Percentiles rank a stretch among this genome's conserved stretches.
Evolutionary conservation across 2,797 vertebrate genomes (phyloP).

Genomic region (Sebastes miniatus): DNA sequence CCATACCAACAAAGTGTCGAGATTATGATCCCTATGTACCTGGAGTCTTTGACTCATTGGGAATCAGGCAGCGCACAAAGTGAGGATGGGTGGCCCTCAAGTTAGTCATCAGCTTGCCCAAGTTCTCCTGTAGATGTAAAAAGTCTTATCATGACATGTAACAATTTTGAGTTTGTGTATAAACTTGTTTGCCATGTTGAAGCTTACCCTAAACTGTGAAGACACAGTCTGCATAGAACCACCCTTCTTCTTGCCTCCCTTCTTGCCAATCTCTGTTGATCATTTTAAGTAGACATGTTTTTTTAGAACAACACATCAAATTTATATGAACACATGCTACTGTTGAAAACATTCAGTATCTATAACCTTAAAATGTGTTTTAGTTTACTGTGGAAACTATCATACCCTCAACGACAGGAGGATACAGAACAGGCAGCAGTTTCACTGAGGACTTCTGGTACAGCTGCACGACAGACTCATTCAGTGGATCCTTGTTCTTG

Average conservation of each 20-base stretch:
- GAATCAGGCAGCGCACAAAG: slow-evolving; percentile 92
- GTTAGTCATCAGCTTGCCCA: slow-evolving; percentile 91
- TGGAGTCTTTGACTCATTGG: slow-evolving; percentile 92
- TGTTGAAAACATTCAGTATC: neutral
- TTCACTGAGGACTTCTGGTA: slow-evolving; percentile 87
- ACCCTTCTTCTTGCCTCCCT: too few relatives aligned
- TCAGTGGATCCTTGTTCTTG: slow-evolving; percentile 94
- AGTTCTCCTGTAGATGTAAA: slow-evolving; percentile 85
- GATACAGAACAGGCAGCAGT: slow-evolving; percentile 81
- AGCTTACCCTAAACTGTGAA: slow-evolving; percentile 8
- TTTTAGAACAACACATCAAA: neutral
- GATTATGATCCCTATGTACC: slow-evolving; percentile 71
- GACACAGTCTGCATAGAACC: too few relatives aligned
- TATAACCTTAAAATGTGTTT: neutral
- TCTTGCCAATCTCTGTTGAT: neutral
- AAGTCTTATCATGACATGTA: too few relatives aligned
- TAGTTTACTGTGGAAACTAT: neutral
- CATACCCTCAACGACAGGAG: slow-evolving; percentile 79
- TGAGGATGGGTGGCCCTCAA: slow-evolving; percentile 87
- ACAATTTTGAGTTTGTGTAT: too few relatives aligned
- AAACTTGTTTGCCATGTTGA: too few relatives aligned
- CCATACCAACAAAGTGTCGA: too few relatives aligned
- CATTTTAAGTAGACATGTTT: neutral
- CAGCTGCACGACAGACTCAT: slow-evolving; percentile 87
- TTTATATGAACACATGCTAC: neutral